These are phyloP conservation scores for Nemoura dubitans DNA, from an alignment of 2,888 invertebrate species.

Conservation along the genomic window DNA sequence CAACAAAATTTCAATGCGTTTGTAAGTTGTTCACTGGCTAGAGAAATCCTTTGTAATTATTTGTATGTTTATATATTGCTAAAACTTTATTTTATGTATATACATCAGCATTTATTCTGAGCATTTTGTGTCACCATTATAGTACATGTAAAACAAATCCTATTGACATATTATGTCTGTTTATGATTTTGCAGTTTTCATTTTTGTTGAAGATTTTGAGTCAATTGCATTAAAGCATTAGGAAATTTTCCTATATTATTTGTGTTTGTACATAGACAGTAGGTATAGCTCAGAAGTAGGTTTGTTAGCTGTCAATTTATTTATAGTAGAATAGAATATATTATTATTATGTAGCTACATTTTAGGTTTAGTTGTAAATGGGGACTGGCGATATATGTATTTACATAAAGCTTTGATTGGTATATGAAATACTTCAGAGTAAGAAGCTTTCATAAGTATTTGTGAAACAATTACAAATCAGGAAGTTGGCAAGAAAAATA, in stretches of 20 bases:
- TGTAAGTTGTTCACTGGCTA: constrained; percentile 22
- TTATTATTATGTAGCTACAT: too few species aligned
- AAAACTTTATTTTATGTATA: constrained; percentile 12
- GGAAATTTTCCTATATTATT: neutral
- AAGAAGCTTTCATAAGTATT: neutral
- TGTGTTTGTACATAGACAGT: neutral
- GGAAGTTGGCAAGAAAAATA: neutral
- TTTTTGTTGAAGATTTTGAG: neutral
- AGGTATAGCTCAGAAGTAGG: neutral
- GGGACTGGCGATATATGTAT: neutral
- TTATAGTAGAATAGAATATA: neutral
- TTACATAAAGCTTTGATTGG: neutral
- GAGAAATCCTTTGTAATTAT: constrained; percentile 1
- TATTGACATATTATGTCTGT: neutral
- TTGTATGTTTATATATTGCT: neutral
- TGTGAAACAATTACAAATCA: too few species aligned
- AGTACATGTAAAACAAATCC: neutral
- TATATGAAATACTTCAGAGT: neutral
- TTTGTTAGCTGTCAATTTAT: neutral
- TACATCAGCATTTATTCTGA: neutral
- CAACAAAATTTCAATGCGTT: neutral
- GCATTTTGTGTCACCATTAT: neutral
- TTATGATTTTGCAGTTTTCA: neutral
- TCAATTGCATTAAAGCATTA: neutral
- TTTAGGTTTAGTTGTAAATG: neutral